Base-by-base conservation (phyloP, 1,140 invertebrate genomes). In the Zaprionus ghesquierei region DNA sequence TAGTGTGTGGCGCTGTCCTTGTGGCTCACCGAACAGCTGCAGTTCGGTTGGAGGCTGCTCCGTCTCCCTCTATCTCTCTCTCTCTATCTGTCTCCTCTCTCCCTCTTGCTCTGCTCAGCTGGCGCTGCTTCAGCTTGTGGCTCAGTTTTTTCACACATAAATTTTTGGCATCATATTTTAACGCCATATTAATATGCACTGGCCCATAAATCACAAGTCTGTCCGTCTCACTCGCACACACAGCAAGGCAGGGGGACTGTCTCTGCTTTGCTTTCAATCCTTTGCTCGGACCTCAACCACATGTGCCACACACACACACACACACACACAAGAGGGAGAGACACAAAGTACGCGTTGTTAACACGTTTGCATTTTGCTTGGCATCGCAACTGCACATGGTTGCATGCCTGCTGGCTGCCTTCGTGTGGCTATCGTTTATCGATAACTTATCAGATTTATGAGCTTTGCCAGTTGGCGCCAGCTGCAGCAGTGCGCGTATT, bases 141-240 rank as follows among this genome's bases (percentile, higher is more conserved):
- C 68, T 81, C 41, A 46, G 41, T 69, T 69, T 66, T 85, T 85
- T 85, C 82, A 79, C 84, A 89, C 84, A 89, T 79, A 89, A 79
- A 89, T 87, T 87, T 72, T 87, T 58, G 76, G 84, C 79, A 87
- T 87, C 82, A 87, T 87, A 87, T 87, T 89, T 87, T 87, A 87
- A 87, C 84, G 82, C 82, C 84, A 87, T 89, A 87, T 89, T 87
- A 87, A 87, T 87, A 87, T 87, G 84, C 82, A 87, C 85, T 79
- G 76, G 66, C 41, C 64, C 69, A 87, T 87, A 86, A 87, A 87
- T 87, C 82, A 86, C 87, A 74, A 59, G 49, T 56, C 22, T 27
- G 33, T 18, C 44, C 53, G 15, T 33, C 35, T 29, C 55, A 20
- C 54, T 38, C 54, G 20, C 56, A 71, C 72, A 41, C 68, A 55